Base-by-base conservation (phyloP, 1,140 invertebrate species). In the Luehdorfia chinensis region DNA sequence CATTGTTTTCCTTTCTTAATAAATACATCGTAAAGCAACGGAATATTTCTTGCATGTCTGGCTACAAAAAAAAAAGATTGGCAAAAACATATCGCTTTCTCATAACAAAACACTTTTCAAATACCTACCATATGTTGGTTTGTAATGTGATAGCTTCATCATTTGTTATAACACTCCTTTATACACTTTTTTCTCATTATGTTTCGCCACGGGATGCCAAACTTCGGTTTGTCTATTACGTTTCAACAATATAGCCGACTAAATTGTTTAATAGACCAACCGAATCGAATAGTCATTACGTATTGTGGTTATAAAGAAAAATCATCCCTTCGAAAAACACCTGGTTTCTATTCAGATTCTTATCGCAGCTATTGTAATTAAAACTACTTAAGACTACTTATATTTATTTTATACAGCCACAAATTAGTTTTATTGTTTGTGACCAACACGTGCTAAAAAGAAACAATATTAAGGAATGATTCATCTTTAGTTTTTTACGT, bases 211-310 rank as follows among this genome's bases (percentile, higher is more conserved):
- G 72, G 80, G 80, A 71, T 30, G 62, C 63, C 76, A 47, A 21
- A 44, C 49, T 53, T 56, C 58, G 58, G 61, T 71, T 72, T 72
- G 70, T 66, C 66, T 71, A 70, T 59, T 65, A 61, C 49, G 39
- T 63, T 37, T 48, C 53, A 74, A 79, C 76, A 77, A 77, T 77
- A 51, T 55, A 48, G 44, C 44, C 54, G 62, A 63, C 63, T 83
- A 80, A 85, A 83, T 80, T 83, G 78, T 85, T 83, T 83, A 85
- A 83, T 85, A 67, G 67, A 69, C 47, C 37, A 50, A 14, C 32
- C 59, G 58, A 79, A 77, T 71, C 52, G 58, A 44, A 68, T 39
- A 80, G 75, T 85, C 80, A 85, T 70, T 68, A 47, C 53, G 55
- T 54, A 66, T 83, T 84, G 75, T 77, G 66, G 57, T 43, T 14